phyloP scores from a whole-genome alignment of 2,888 invertebrate species.

The Molorchus minor region DNA sequence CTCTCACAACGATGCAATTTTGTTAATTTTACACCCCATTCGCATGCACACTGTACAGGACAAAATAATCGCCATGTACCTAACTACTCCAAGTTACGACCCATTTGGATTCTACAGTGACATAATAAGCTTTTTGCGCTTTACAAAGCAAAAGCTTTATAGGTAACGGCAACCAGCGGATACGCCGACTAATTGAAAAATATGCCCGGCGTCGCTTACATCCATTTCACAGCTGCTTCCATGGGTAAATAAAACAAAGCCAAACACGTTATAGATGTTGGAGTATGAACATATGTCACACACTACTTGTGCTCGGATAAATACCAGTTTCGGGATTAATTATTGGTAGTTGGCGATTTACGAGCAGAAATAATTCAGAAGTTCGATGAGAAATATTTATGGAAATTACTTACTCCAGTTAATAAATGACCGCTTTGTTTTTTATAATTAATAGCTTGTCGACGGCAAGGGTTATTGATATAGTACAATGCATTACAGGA shows the following conservation, averaged over 20 bases:
- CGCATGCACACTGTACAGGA: too few relatives aligned
- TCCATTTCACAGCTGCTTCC: neutral
- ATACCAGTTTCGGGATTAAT: conserved; percentile 8
- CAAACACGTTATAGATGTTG: neutral
- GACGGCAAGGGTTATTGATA: neutral
- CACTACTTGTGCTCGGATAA: conserved; percentile 14
- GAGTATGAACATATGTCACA: conserved; percentile 10
- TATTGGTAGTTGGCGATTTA: conserved; percentile 16
- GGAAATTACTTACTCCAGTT: conserved; percentile 4
- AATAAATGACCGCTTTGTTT: conserved; percentile 18
- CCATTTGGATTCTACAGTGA: too few relatives aligned
- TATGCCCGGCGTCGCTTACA: neutral
- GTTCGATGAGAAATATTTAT: conserved; percentile 7
- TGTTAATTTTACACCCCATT: too few relatives aligned
- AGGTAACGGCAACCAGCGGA: too few relatives aligned
- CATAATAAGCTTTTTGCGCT: too few relatives aligned
- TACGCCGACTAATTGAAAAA: neutral
- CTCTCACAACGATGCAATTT: too few relatives aligned
- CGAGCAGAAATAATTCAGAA: conserved; percentile 13
- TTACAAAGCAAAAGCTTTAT: too few relatives aligned
- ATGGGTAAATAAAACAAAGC: conserved; percentile 4
- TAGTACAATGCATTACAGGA: neutral
- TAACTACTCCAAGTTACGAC: too few relatives aligned
- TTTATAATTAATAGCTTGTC: conserved; percentile 17
- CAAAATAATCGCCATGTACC: too few relatives aligned